Base-by-base conservation (phyloP, 2,113 vertebrate species). In the Trogon melanurus region DNA sequence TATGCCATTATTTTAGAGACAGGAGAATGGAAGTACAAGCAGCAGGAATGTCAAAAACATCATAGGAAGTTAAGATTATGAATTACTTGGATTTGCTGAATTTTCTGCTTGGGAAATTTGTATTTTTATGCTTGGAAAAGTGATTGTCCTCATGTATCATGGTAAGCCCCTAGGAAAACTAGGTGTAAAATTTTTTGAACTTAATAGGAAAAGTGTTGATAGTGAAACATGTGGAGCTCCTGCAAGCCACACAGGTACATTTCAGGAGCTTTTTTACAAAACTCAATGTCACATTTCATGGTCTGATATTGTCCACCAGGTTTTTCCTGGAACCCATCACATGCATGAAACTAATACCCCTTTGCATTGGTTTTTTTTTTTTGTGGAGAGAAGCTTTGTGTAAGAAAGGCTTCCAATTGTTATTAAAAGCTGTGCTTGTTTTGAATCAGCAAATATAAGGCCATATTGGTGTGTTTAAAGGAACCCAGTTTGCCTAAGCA, bases 181-280 rank as follows among this genome's bases (percentile, higher is more conserved):
- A 47, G 6, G 2, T 50, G 19, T 72, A 54, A 56, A 60, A 27
- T 26, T 66, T 50, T 48, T 60, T 17, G 9, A 66, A 17, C 3
- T 62, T 64, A 14, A 11, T 12, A 70, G 12, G 19, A 56, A 56
- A 54, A 47, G 2, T 13, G 5, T 17, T 66, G 7, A 36, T 64
- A 50, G 32, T 32, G 47, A 84, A 94, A 45, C 10, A 18, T 4
- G 3, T 45, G 47, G 30, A 71, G 20, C 25, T 83, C 23, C 50
- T 66, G 25, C 66, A 67, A 56, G 18, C 18, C 30, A 38, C 1
- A 1, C 21, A 17, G 2, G 7, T 38, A 20, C 1, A 0, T 54
- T 82, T 60, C 27, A 54, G 41, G 36, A 58, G 13, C 4, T 48
- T 74, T 71, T 67, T 64, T 64, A 36, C 4, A 44, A 74, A 60